Percentiles rank a stretch among this genome's conserved stretches.
phyloP scores from a whole-genome alignment of 2,113 vertebrate genomes.

The Gavia stellata region DNA sequence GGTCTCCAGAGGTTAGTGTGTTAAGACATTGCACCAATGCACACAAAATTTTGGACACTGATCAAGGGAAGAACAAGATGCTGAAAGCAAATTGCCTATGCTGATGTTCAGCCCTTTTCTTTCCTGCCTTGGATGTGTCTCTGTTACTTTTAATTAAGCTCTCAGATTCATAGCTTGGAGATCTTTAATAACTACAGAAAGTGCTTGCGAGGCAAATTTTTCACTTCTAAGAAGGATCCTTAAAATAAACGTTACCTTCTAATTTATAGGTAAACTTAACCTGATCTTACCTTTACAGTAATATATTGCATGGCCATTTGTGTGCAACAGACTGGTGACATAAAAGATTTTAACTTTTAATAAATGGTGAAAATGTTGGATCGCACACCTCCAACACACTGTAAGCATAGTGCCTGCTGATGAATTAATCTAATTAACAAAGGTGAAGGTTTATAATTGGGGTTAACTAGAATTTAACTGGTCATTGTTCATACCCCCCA shows the following conservation, averaged over 20 bases:
- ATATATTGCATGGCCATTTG: slow-evolving; percentile 42
- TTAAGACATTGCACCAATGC: background rate
- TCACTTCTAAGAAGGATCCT: slow-evolving; percentile 33
- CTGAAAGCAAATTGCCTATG: background rate
- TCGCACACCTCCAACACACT: slow-evolving; percentile 6
- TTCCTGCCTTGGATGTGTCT: slow-evolving; percentile 39
- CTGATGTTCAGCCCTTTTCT: background rate
- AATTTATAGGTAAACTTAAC: slow-evolving; percentile 68
- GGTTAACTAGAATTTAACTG: slow-evolving; percentile 80
- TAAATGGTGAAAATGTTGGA: slow-evolving; percentile 53
- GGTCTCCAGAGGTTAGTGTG: background rate
- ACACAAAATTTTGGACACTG: background rate
- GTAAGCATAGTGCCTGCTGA: slow-evolving; percentile 65
- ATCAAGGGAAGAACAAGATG: background rate
- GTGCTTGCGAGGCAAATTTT: slow-evolving; percentile 64
- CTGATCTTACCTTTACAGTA: slow-evolving; percentile 62
- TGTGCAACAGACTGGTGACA: slow-evolving; percentile 21
- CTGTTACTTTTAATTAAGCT: slow-evolving; percentile 70
- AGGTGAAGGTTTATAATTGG: slow-evolving; percentile 78
- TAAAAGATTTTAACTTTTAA: slow-evolving; percentile 61
- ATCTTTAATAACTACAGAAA: slow-evolving; percentile 71
- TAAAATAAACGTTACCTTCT: slow-evolving; percentile 50
- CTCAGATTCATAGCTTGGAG: slow-evolving; percentile 69
- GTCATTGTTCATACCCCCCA: slow-evolving; percentile 69
- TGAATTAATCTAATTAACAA: slow-evolving; percentile 77